A percentile compares a stretch with the other conserved stretches of the same genome.
Evolutionary conservation across 2,113 vertebrate species (phyloP).

Genomic region (Carassius carassius): DNA sequence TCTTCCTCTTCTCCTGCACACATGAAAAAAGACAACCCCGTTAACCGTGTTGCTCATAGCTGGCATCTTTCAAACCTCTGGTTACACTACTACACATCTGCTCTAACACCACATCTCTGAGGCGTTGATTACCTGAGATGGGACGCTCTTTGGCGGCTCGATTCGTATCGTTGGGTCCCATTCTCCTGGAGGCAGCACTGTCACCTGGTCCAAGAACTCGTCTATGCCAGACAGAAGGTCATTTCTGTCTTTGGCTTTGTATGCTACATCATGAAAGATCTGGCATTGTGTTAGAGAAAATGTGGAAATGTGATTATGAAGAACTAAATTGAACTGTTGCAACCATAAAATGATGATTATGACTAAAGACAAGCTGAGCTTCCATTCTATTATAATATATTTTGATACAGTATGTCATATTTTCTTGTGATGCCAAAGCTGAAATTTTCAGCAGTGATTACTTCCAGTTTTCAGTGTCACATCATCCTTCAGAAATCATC

Average conservation of each 20-base stretch:
- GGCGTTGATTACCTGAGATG: constrained; percentile 85
- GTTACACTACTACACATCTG: background rate
- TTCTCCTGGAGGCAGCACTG: constrained; percentile 75
- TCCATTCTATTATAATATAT: background rate
- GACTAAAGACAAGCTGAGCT: background rate
- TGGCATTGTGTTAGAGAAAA: constrained; percentile 56
- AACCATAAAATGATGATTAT: background rate
- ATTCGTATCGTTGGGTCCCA: constrained; percentile 98
- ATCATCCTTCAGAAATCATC: background rate
- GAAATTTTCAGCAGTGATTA: background rate
- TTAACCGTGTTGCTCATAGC: background rate
- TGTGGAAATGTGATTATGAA: background rate
- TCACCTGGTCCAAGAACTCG: constrained; percentile 98
- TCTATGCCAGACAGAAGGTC: constrained; percentile 96
- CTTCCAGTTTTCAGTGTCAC: background rate
- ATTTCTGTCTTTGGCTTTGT: constrained; percentile 92
- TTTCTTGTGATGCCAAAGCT: background rate
- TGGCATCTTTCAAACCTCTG: background rate
- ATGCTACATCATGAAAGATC: constrained; percentile 97
- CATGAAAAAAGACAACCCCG: background rate
- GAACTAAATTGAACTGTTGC: background rate
- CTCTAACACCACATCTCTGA: no score
- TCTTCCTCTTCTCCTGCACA: constrained; percentile 91
- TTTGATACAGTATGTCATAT: background rate
- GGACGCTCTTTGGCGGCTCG: constrained; percentile 94